Evolutionary conservation across 2,888 invertebrate genomes (phyloP).

Genomic region (Stenurella melanura): DNA sequence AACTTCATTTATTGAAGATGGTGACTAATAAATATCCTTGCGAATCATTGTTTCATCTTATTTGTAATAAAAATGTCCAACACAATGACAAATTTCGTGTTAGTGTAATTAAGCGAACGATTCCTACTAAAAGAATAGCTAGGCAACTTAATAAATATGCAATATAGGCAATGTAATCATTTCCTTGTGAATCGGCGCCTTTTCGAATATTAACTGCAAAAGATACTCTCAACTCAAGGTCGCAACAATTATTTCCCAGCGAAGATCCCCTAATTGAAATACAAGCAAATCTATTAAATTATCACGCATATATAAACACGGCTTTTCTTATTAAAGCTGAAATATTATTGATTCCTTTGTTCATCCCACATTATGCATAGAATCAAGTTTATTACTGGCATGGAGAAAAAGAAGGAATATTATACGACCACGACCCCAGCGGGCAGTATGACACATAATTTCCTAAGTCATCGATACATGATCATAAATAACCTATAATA

Average conservation of each 20-base stretch:
- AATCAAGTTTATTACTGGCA: slow-evolving; percentile 41
- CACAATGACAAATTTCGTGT: too few species aligned
- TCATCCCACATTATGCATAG: slow-evolving; percentile 52
- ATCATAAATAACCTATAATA: slow-evolving; percentile 65
- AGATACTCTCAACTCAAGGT: too few species aligned
- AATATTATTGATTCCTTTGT: slow-evolving; percentile 52
- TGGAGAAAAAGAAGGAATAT: slow-evolving; percentile 50
- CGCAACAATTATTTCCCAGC: neutral
- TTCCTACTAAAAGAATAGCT: too few species aligned
- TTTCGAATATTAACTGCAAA: too few species aligned
- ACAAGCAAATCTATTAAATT: slow-evolving; percentile 31
- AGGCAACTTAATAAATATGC: too few species aligned
- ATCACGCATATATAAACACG: slow-evolving; percentile 8
- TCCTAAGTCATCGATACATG: slow-evolving; percentile 64
- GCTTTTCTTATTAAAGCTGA: slow-evolving; percentile 28
- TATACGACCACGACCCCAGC: slow-evolving; percentile 60
- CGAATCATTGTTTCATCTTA: too few species aligned
- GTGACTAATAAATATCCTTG: too few species aligned
- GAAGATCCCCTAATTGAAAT: slow-evolving; percentile 7
- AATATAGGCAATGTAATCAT: too few species aligned
- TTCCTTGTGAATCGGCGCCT: too few species aligned
- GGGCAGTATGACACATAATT: slow-evolving; percentile 66
- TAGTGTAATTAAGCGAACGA: too few species aligned
- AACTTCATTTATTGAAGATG: too few species aligned
- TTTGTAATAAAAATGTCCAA: too few species aligned